phyloP scores from a whole-genome alignment of 2,888 invertebrate species.

The Pristionchus mayeri region DNA sequence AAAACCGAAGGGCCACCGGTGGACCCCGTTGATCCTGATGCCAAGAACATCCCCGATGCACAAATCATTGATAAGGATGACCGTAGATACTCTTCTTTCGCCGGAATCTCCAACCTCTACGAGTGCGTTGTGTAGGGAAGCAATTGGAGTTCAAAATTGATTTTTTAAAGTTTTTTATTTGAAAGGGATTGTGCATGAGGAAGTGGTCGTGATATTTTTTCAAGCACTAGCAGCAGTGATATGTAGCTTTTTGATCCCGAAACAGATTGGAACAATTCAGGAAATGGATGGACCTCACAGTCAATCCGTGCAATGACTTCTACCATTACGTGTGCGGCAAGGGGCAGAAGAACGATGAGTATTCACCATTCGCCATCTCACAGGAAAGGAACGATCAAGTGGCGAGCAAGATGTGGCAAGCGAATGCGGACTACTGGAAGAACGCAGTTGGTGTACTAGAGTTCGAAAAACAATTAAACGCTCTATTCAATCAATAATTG shows the following conservation, averaged over 20 bases:
- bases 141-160: background rate
- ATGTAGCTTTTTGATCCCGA: too few species aligned
- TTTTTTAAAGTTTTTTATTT: too few species aligned
- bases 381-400: background rate
- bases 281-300: background rate
- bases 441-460: background rate
- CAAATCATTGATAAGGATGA: background rate
- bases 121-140: background rate
- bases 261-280: too few species aligned
- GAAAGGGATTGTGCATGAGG: too few species aligned
- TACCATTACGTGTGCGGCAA: slow-evolving; percentile 28
- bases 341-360: background rate
- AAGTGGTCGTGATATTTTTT: too few species aligned
- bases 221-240: background rate
- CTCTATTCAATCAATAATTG: background rate
- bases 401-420: background rate
- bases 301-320: slow-evolving; percentile 26
- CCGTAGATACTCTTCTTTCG: background rate
- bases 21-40: too few species aligned
- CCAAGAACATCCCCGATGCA: background rate
- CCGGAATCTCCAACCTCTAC: background rate
- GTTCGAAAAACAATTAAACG: background rate
- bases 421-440: background rate
- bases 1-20: too few species aligned
- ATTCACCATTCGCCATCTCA: background rate